These are phyloP conservation scores for Ardeotis arabs DNA, from an alignment of 2,113 vertebrate genomes.

Conservation along the genomic window DNA sequence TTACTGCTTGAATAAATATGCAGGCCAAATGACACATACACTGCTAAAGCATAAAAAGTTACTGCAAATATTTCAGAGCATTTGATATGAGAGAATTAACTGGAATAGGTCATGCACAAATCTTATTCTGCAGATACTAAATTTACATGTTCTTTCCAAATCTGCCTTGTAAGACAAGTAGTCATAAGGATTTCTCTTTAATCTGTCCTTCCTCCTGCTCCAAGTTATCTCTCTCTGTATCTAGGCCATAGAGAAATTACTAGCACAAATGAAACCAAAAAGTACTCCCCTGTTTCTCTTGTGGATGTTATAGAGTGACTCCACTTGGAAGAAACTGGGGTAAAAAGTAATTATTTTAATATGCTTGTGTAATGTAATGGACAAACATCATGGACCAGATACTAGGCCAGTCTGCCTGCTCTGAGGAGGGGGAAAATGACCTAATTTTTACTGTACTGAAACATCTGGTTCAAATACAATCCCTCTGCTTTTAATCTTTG, in stretches of 20 bases:
- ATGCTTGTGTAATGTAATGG: background rate
- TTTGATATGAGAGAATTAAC: background rate
- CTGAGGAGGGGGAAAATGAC: background rate
- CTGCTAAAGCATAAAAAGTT: background rate
- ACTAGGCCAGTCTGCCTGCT: background rate
- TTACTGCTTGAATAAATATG: constrained; percentile 7
- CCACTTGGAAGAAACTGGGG: background rate
- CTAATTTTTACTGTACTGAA: background rate
- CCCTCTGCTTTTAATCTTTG: background rate
- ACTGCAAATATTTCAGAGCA: background rate
- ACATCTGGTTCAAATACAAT: background rate
- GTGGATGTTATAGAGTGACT: background rate
- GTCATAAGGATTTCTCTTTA: background rate
- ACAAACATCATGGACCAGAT: background rate
- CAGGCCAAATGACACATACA: background rate
- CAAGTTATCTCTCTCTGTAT: background rate
- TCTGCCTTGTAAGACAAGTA: background rate
- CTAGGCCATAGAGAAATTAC: background rate
- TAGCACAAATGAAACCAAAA: background rate
- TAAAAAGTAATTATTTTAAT: background rate
- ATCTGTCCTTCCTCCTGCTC: background rate
- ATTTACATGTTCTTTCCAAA: background rate
- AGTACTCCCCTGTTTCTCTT: background rate
- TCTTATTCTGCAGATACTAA: constrained; percentile 7
- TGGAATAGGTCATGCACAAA: background rate